Evolutionary conservation across 2,888 invertebrate genomes (phyloP), one percentile per base, ranked within the genome.

Genomic region (Bombylius major): DNA sequence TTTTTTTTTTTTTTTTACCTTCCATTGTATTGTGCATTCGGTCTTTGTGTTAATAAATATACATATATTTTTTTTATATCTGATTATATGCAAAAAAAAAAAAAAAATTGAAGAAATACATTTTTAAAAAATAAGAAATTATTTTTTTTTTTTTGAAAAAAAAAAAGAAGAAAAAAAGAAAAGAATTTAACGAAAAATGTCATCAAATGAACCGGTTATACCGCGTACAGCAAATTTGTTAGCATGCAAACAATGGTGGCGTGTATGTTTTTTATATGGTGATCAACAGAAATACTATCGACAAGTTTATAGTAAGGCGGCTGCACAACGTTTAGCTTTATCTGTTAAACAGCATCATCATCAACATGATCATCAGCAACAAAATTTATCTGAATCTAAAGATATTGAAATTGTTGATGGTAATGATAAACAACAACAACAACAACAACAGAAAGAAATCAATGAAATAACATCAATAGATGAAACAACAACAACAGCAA

Each of bases 241-340:
- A 61, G 87, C 87, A 83, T 87, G 87, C 77, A 86, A 86, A 72
- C 87, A 89, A 78, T 89, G 89, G 89, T 89, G 89, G 89, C 87
- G 87, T 73, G 89, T 89, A 59, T 89, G 89, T 69, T 89, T 88
- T 83, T 84, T 89, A 80, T 84, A 89, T 69, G 89, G 89, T 52
- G 88, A 89, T 72, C 89, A 89, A 68, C 86, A 88, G 68, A 89
- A 89, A 69, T 87, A 88, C 76, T 89, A 89, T 77, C 77, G 88
- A 66, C 87, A 89, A 69, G 77, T 89, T 59, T 89, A 89, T 71
- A 87, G 86, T 60, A 74, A 74, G 62, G 74, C 74, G 57, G 74
- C 74, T 58, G 73, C 73, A 14, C 80, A 77, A 64, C 72, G 80
- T 63, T 78, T 80, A 73, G 73, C 77, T 48, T 69, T 64, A 62